Percentiles rank a stretch among this genome's conserved stretches.
These are phyloP conservation scores for Agelaius tricolor DNA, from an alignment of 2,113 vertebrate species.

Conservation along the genomic window DNA sequence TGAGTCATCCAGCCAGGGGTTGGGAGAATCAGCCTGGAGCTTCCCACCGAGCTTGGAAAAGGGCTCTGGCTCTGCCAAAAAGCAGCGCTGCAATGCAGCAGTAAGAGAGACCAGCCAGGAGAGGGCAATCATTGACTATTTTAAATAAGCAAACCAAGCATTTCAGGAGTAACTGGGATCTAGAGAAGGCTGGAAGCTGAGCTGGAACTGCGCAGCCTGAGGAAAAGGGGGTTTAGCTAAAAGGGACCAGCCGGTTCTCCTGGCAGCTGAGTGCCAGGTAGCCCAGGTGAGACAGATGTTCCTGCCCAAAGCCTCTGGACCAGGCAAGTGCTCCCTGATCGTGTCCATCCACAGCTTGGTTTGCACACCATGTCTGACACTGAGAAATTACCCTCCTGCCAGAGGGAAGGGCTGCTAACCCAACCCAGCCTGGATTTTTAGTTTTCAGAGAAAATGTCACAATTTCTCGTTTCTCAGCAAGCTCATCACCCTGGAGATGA, in stretches of 20 bases:
- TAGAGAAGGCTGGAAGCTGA: background rate
- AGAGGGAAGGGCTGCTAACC: background rate
- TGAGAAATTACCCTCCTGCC: background rate
- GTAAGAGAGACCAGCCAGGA: background rate
- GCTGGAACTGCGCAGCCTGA: background rate
- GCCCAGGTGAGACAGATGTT: background rate
- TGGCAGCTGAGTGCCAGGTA: background rate
- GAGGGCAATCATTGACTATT: constrained; percentile 22
- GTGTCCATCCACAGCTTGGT: background rate
- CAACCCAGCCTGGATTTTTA: background rate
- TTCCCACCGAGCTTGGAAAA: background rate
- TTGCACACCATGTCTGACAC: accelerated
- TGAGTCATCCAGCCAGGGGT: accelerated
- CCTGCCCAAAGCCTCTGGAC: background rate
- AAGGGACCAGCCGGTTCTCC: background rate
- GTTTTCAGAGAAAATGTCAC: background rate
- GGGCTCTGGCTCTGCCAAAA: background rate
- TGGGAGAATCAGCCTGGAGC: background rate
- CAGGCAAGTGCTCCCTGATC: accelerated
- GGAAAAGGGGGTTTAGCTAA: background rate
- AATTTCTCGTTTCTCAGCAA: background rate
- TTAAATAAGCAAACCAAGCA: accelerated
- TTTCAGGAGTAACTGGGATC: background rate
- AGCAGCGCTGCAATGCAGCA: background rate
- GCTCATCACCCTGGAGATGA: background rate